phyloP scores from a whole-genome alignment of 1,140 invertebrate genomes.

The Cotesia typhae region DNA sequence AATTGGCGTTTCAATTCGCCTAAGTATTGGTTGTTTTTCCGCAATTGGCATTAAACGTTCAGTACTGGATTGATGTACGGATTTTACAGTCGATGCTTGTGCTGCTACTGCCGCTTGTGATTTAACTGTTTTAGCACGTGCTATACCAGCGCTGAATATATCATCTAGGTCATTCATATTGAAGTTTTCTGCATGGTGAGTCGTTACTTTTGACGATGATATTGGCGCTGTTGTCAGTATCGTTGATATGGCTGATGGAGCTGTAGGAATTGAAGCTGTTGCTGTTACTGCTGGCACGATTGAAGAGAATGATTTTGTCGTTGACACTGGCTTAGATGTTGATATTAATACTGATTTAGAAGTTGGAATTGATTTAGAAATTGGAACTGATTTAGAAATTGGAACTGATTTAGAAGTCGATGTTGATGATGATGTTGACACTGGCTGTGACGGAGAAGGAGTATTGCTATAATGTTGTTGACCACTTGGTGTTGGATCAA shows the following conservation, averaged over 20 bases:
- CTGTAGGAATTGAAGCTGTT: too few relatives aligned
- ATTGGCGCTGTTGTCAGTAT: too few relatives aligned
- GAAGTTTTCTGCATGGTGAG: constrained; percentile 35
- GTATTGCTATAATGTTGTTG: not conserved
- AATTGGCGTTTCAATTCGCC: constrained; percentile 27
- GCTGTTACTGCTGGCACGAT: too few relatives aligned
- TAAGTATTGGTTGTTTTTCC: not conserved
- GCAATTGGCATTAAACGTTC: not conserved
- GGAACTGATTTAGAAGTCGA: not conserved
- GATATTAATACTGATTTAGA: not conserved
- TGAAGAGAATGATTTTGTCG: not conserved
- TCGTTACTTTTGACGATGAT: too few relatives aligned
- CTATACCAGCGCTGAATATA: constrained; percentile 47
- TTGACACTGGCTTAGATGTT: not conserved
- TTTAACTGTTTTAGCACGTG: too few relatives aligned
- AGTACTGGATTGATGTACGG: not conserved
- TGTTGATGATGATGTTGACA: not conserved
- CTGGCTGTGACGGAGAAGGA: not conserved
- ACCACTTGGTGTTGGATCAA: constrained; percentile 1
- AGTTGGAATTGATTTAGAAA: not conserved
- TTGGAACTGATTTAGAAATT: not conserved
- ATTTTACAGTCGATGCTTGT: not conserved
- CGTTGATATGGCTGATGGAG: too few relatives aligned
- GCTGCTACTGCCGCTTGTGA: too few relatives aligned
- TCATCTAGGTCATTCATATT: constrained; percentile 47